These are phyloP conservation scores for Umimayanthus kanabou DNA, from an alignment of 92 coral and sea anemone genomes.

Conservation along the genomic window DNA sequence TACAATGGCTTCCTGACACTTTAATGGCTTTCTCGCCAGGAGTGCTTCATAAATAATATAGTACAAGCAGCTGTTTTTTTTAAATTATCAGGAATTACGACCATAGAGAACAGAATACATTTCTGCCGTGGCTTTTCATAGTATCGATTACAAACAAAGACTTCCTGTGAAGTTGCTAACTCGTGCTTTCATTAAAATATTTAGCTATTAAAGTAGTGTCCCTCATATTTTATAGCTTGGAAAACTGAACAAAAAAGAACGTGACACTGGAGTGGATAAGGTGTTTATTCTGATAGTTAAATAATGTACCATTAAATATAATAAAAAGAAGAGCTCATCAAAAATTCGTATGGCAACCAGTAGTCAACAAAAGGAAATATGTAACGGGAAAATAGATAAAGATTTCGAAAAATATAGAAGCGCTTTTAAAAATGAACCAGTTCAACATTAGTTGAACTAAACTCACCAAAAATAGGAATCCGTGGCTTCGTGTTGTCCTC, in stretches of 20 bases:
- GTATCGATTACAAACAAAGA: neutral
- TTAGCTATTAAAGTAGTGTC: neutral
- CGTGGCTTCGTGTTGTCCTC: conserved; percentile 85
- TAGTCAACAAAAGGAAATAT: conserved; percentile 2
- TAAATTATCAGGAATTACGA: neutral
- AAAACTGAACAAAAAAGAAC: neutral
- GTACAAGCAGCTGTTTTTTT: conserved; percentile 5
- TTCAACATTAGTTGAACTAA: neutral
- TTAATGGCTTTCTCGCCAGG: conserved; percentile 43
- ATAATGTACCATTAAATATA: neutral
- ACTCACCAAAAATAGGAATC: conserved; percentile 94
- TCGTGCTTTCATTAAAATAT: conserved; percentile 13
- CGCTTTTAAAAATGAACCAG: neutral
- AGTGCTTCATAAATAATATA: neutral
- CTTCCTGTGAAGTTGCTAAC: neutral
- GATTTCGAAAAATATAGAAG: neutral
- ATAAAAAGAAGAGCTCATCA: conserved; percentile 18
- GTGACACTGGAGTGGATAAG: neutral
- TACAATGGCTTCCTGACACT: conserved; percentile 1
- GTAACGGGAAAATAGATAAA: neutral
- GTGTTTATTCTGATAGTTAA: conserved; percentile 5
- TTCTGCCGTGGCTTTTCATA: neutral
- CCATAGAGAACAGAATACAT: neutral
- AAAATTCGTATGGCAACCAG: conserved; percentile 3
- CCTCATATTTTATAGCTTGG: neutral